A percentile compares a stretch with the other conserved stretches of the same genome.
Conservation (phyloP, 64 coral and sea anemone genomes). For the Stichodactyla mertensii region DNA sequence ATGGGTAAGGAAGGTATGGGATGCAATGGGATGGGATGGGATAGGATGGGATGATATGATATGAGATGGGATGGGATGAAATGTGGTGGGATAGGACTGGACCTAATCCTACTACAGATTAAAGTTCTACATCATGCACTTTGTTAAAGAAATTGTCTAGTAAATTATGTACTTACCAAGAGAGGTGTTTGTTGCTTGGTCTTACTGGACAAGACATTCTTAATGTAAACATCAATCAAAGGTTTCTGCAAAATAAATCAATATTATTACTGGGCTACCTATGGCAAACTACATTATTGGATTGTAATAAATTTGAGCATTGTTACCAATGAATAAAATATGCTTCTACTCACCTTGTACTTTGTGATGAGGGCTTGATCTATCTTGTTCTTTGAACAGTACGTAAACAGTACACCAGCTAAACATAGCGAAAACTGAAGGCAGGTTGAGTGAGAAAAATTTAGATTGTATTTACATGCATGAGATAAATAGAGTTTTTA, state of each 20-base stretch:
- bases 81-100: no score
- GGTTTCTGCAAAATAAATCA: slow-evolving; percentile 52
- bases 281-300: not conserved
- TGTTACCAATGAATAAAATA: not conserved
- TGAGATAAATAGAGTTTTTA: no score
- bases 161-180: slow-evolving; percentile 51
- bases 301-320: not conserved
- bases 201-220: slow-evolving; percentile 66
- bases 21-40: no score
- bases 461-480: no score
- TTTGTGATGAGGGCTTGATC: slow-evolving; percentile 37
- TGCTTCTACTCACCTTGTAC: slow-evolving; percentile 46
- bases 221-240: slow-evolving; percentile 82
- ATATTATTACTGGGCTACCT: not conserved
- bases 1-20: no score
- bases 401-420: slow-evolving; percentile 72
- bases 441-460: not conserved
- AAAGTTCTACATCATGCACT: no score
- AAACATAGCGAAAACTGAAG: slow-evolving; percentile 58
- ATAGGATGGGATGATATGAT: no score
- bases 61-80: no score
- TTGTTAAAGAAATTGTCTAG: not conserved
- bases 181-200: slow-evolving; percentile 43
- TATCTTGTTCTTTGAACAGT: slow-evolving; percentile 73
- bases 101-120: no score